Evolutionary conservation across 2,888 invertebrate genomes (phyloP).

Genomic region (Cosmia pyralina): DNA sequence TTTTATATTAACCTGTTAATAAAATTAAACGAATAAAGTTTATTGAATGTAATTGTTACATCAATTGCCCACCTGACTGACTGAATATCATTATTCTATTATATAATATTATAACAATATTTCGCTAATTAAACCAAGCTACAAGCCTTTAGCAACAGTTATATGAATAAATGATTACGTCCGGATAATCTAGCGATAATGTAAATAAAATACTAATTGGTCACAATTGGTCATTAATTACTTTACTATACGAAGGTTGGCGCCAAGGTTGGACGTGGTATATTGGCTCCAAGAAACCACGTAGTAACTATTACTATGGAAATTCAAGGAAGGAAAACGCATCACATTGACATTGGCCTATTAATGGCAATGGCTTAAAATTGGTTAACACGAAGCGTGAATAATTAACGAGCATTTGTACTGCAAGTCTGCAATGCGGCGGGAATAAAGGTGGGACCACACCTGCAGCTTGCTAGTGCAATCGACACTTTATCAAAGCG

Average conservation of each 20-base stretch:
- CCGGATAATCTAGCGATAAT: conserved; percentile 39
- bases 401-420: conserved; percentile 49
- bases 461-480: conserved; percentile 1
- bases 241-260: conserved; percentile 40
- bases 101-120: conserved; percentile 25
- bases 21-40: neutral
- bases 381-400: conserved; percentile 34
- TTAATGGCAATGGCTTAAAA: conserved; percentile 41
- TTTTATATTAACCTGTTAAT: neutral
- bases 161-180: conserved; percentile 41
- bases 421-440: conserved; percentile 40
- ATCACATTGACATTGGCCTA: conserved; percentile 58
- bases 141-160: conserved; percentile 26
- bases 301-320: conserved; percentile 23
- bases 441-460: conserved; percentile 18
- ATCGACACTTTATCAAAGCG: neutral
- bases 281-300: conserved; percentile 39
- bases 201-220: conserved; percentile 49
- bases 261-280: conserved; percentile 51
- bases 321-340: conserved; percentile 60
- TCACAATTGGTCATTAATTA: conserved; percentile 47
- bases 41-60: conserved; percentile 4
- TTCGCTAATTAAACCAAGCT: conserved; percentile 20
- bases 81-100: conserved; percentile 13
- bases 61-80: conserved; percentile 22